Evolutionary conservation across 2,113 vertebrate species (phyloP).

Genomic region (Cyprinodon brontotheroides): DNA sequence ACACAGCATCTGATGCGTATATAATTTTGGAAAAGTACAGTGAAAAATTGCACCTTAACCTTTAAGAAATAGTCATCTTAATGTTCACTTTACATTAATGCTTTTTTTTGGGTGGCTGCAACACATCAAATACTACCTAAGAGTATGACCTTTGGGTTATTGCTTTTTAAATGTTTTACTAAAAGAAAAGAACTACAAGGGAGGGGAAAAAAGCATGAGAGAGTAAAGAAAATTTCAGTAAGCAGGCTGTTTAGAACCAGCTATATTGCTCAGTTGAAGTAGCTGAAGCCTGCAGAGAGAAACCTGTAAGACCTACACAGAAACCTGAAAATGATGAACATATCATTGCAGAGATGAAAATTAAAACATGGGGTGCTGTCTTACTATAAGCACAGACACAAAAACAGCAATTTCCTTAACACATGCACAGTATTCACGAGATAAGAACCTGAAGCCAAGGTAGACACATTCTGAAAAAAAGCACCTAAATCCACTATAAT

Average conservation of each 20-base stretch:
- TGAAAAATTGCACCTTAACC: background rate
- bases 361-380: conserved; percentile 15
- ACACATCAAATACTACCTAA: conserved; percentile 11
- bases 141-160: conserved; percentile 9
- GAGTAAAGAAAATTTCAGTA: conserved; percentile 35
- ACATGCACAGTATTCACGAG: background rate
- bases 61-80: background rate
- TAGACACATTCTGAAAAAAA: background rate
- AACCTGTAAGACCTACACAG: conserved; percentile 5
- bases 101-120: background rate
- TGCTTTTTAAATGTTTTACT: conserved; percentile 47
- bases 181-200: conserved; percentile 23
- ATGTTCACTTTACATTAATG: background rate
- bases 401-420: background rate
- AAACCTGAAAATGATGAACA: conserved; percentile 25
- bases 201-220: conserved; percentile 13
- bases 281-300: background rate
- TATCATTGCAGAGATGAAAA: conserved; percentile 31
- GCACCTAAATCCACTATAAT: conserved; percentile 42
- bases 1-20: background rate
- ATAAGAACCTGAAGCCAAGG: background rate
- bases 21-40: too few relatives aligned
- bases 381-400: conserved; percentile 2
- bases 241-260: conserved; percentile 29
- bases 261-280: conserved; percentile 17